A percentile compares a stretch with the other conserved stretches of the same genome.
These are phyloP conservation scores for Cryptotis parvus DNA, from an alignment of 2,113 vertebrate species.

Conservation along the genomic window DNA sequence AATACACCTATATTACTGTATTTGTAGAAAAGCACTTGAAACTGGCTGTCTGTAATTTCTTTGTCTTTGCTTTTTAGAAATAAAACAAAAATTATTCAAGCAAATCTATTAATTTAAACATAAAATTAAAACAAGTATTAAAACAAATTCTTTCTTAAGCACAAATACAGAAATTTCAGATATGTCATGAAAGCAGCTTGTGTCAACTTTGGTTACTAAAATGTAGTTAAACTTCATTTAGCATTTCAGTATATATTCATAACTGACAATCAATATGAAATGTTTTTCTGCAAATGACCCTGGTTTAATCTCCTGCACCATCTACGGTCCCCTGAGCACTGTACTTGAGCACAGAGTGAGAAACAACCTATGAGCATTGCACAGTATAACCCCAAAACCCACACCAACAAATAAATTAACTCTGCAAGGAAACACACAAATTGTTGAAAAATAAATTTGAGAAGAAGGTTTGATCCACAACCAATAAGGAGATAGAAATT, in stretches of 20 bases:
- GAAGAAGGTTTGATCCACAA: no score
- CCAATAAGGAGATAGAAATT: neutral
- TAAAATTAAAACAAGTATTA: neutral
- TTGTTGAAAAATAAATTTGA: no score
- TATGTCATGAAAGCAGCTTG: neutral
- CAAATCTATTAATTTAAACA: no score
- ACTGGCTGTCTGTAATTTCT: neutral
- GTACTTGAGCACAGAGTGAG: no score
- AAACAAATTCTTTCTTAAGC: slow-evolving; percentile 1
- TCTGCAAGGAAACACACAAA: no score
- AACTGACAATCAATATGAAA: no score
- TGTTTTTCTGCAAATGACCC: neutral
- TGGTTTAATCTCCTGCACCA: neutral
- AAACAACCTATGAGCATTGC: no score
- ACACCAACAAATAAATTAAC: no score
- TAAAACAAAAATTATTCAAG: neutral
- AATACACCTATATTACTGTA: neutral
- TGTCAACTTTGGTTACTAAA: neutral
- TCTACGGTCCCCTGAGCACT: no score
- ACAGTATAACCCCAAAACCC: no score
- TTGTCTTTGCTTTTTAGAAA: slow-evolving; percentile 27
- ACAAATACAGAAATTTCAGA: slow-evolving; percentile 28
- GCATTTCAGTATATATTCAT: slow-evolving; percentile 6
- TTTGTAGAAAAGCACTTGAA: slow-evolving; percentile 1
- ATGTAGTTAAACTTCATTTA: slow-evolving; percentile 10